phyloP scores from a whole-genome alignment of 2,888 invertebrate genomes.

The Lomographa bimaculata region DNA sequence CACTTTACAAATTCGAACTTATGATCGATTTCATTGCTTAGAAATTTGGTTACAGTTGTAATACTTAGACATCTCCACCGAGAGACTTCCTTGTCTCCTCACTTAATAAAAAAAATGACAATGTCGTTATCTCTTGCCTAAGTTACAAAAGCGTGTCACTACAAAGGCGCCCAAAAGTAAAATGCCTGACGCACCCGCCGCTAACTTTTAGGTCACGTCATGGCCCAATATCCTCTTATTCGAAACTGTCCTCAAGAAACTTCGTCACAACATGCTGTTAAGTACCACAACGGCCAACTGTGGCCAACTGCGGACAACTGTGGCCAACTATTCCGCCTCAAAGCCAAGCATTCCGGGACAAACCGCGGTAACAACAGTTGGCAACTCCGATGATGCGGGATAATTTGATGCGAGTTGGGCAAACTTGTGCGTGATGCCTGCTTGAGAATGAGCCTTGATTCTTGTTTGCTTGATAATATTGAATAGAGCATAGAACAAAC shows the following conservation, averaged over 20 bases:
- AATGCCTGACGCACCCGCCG: slow-evolving; percentile 5
- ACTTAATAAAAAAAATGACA: too few relatives aligned
- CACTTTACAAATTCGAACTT: too few relatives aligned
- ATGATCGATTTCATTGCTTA: too few relatives aligned
- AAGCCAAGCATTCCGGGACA: slow-evolving; percentile 10
- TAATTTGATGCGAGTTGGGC: slow-evolving; percentile 7
- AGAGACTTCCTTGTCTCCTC: too few relatives aligned
- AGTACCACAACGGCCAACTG: slow-evolving; percentile 4
- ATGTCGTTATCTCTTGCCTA: too few relatives aligned
- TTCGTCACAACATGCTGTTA: slow-evolving; percentile 16
- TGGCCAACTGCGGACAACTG: slow-evolving; percentile 16
- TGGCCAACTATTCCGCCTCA: slow-evolving; percentile 11
- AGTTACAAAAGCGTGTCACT: slow-evolving; percentile 1
- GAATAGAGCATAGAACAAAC: too few relatives aligned
- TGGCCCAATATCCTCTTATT: slow-evolving; percentile 10
- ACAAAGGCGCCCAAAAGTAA: too few relatives aligned
- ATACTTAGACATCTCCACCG: too few relatives aligned
- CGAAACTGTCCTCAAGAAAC: slow-evolving; percentile 12
- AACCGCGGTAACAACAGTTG: slow-evolving; percentile 18
- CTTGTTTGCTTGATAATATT: too few relatives aligned
- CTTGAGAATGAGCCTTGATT: not conserved
- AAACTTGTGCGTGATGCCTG: slow-evolving; percentile 5
- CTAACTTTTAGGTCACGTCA: slow-evolving; percentile 18
- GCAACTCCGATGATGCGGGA: slow-evolving; percentile 14
- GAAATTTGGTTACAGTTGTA: too few relatives aligned